A percentile compares a stretch with the other conserved stretches of the same genome.
phyloP scores from a whole-genome alignment of 1,140 invertebrate species.

The Drosophila obscura region DNA sequence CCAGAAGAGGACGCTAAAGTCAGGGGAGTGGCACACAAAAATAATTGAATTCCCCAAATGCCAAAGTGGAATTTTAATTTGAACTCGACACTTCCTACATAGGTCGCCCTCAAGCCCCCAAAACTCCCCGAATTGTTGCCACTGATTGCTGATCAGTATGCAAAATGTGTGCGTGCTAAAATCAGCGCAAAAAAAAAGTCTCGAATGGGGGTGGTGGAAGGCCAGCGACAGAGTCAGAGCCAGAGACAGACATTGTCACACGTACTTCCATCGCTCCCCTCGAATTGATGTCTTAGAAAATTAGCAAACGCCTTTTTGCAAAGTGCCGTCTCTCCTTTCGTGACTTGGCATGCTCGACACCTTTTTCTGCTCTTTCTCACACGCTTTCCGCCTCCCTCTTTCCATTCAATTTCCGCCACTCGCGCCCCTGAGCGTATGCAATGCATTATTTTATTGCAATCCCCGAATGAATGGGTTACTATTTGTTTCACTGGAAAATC shows the following conservation, averaged over 20 bases:
- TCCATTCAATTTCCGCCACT: slow-evolving; percentile 4
- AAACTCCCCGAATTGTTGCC: slow-evolving; percentile 38
- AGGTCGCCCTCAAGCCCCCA: slow-evolving; percentile 19
- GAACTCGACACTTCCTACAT: slow-evolving; percentile 46
- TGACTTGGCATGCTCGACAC: slow-evolving; percentile 53
- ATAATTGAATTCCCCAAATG: slow-evolving; percentile 82
- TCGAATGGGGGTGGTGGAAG: slow-evolving; percentile 1
- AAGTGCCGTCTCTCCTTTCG: slow-evolving; percentile 22
- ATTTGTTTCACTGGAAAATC: slow-evolving; percentile 43
- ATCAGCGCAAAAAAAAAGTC: slow-evolving; percentile 68
- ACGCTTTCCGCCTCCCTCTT: background rate
- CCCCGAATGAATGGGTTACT: slow-evolving; percentile 51
- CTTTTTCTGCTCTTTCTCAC: slow-evolving; percentile 27
- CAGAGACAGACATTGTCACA: slow-evolving; percentile 64
- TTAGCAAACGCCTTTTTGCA: slow-evolving; percentile 56
- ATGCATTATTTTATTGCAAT: slow-evolving; percentile 56
- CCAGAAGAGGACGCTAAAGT: slow-evolving; percentile 2
- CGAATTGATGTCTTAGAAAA: slow-evolving; percentile 81
- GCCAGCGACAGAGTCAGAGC: too few relatives aligned
- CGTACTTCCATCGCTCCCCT: slow-evolving; percentile 59
- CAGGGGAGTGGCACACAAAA: slow-evolving; percentile 53
- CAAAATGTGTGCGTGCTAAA: slow-evolving; percentile 80
- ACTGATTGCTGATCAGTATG: slow-evolving; percentile 81
- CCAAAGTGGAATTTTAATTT: slow-evolving; percentile 82
- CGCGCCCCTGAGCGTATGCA: slow-evolving; percentile 53